These are phyloP conservation scores for Zelostemma sp. DNA, from an alignment of 1,140 invertebrate species.

Conservation along the genomic window DNA sequence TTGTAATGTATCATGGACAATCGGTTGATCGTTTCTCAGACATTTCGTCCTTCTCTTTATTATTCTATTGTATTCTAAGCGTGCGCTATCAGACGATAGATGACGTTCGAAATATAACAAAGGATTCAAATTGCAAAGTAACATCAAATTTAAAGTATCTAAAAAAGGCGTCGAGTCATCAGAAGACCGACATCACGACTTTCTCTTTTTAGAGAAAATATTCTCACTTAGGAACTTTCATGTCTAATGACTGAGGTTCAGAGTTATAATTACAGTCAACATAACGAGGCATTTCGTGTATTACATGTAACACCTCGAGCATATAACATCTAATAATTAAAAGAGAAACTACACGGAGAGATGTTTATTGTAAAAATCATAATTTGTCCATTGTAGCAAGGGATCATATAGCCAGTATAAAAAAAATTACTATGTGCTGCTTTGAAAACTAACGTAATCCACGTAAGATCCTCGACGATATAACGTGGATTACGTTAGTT, in stretches of 20 bases:
- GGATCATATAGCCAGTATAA: too few relatives aligned
- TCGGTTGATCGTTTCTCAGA: too few relatives aligned
- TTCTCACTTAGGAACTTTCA: constrained; percentile 27
- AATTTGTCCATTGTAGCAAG: too few relatives aligned
- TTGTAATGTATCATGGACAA: too few relatives aligned
- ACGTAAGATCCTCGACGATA: too few relatives aligned
- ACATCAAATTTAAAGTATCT: constrained; percentile 19
- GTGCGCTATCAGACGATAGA: constrained; percentile 8
- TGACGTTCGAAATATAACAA: constrained; percentile 19
- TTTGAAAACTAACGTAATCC: too few relatives aligned
- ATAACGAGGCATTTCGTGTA: constrained; percentile 35
- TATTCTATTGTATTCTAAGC: not conserved
- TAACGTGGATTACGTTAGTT: too few relatives aligned
- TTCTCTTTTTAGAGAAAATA: constrained; percentile 49
- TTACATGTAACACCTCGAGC: constrained; percentile 37
- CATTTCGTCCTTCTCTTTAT: too few relatives aligned
- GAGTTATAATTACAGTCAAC: constrained; percentile 40
- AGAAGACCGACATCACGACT: constrained; percentile 25
- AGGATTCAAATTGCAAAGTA: constrained; percentile 9
- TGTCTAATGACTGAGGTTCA: constrained; percentile 33
- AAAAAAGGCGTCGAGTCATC: constrained; percentile 33
- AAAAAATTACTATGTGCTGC: too few relatives aligned
- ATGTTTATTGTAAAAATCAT: too few relatives aligned
- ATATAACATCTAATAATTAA: constrained; percentile 31
- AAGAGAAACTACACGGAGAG: too few relatives aligned